Conservation (phyloP, 2,797 vertebrate genomes). For the Sebastes miniatus region DNA sequence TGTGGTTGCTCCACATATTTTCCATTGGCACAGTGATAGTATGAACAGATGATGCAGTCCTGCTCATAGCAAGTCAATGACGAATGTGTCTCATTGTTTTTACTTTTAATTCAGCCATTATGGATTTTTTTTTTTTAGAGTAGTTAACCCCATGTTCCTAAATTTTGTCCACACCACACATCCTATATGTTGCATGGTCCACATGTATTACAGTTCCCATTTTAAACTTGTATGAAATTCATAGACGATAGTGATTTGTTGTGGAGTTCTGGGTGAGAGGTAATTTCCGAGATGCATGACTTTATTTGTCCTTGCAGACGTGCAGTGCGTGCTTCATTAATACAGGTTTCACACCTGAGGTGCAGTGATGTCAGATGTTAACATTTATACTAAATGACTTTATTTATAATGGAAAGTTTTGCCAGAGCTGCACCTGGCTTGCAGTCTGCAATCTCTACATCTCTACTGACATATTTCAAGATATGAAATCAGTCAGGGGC, state of each 20-base stretch:
- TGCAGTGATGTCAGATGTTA: slow-evolving; percentile 50
- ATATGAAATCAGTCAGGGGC: slow-evolving; percentile 59
- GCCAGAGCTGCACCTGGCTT: slow-evolving; percentile 20
- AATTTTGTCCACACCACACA: not conserved
- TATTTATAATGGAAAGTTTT: slow-evolving; percentile 42
- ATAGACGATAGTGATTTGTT: slow-evolving; percentile 40
- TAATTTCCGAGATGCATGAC: slow-evolving; percentile 60
- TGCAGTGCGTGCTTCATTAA: slow-evolving; percentile 45
- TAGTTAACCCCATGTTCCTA: not conserved
- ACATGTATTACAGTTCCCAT: not conserved
- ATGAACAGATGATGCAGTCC: not conserved
- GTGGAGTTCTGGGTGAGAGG: slow-evolving; percentile 25
- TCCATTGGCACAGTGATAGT: not conserved
- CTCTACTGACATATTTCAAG: slow-evolving; percentile 48
- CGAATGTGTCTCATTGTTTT: not conserved
- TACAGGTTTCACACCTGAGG: slow-evolving; percentile 55
- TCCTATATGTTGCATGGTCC: not conserved
- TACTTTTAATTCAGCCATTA: not conserved
- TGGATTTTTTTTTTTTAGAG: not conserved
- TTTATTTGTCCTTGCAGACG: slow-evolving; percentile 46
- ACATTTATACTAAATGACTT: slow-evolving; percentile 53
- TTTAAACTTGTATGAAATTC: slow-evolving; percentile 32
- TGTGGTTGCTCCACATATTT: not conserved
- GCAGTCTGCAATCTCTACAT: slow-evolving; percentile 8
- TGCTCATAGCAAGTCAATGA: not conserved